Evolutionary conservation across 2,797 vertebrate species (phyloP).

Genomic region (Petrocephalus schoutedeni): DNA sequence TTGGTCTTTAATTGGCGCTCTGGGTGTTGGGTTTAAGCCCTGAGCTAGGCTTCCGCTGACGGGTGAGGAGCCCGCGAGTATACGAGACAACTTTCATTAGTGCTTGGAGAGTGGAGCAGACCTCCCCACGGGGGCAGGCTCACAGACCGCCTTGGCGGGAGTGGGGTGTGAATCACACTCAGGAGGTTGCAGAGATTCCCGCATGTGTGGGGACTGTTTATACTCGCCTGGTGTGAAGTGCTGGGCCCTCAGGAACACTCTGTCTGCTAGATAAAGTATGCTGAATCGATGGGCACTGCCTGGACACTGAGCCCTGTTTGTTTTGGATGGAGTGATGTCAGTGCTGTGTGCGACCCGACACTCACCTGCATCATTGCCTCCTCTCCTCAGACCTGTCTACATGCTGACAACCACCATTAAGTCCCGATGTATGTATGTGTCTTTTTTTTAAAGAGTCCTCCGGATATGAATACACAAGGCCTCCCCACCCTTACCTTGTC

Average conservation of each 20-base stretch:
- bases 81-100: neutral
- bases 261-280: neutral
- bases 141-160: neutral
- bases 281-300: neutral
- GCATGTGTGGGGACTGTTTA: neutral
- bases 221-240: neutral
- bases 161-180: neutral
- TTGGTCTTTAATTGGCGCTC: neutral
- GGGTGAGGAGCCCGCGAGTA: neutral
- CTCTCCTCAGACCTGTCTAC: neutral
- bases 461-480: neutral
- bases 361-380: neutral
- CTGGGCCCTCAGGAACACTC: neutral
- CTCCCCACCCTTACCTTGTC: neutral
- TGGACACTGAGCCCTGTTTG: neutral
- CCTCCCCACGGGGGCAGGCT: neutral
- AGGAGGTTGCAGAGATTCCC: neutral
- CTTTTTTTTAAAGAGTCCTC: neutral
- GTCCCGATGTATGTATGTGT: neutral
- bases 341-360: neutral
- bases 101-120: neutral
- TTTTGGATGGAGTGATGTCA: neutral
- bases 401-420: neutral
- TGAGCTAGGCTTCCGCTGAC: neutral
- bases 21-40: neutral